phyloP scores from a whole-genome alignment of 2,113 vertebrate genomes.

The Fukomys damarensis region DNA sequence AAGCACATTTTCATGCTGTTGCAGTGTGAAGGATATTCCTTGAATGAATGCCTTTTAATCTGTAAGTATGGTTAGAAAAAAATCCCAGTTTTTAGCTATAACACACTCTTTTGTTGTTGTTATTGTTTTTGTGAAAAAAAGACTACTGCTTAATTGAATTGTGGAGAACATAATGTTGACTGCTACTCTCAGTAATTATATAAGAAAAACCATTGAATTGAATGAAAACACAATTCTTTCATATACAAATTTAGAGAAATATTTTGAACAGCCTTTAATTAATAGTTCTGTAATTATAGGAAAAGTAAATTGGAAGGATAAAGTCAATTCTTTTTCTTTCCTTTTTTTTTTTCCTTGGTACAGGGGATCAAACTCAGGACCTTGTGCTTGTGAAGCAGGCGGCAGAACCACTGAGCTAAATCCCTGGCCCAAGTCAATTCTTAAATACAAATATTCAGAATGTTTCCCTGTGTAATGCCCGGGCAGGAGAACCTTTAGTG shows the following conservation, averaged over 20 bases:
- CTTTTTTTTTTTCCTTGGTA: too few relatives aligned
- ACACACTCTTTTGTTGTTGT: neutral
- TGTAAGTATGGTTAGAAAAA: neutral
- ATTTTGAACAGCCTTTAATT: slow-evolving; percentile 43
- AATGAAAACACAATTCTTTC: neutral
- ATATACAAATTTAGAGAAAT: neutral
- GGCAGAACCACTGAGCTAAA: too few relatives aligned
- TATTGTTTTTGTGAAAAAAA: neutral
- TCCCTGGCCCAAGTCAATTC: neutral
- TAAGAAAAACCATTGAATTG: neutral
- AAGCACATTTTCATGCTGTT: neutral
- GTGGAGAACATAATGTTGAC: neutral
- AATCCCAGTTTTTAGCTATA: neutral
- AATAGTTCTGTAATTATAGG: neutral
- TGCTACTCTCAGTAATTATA: neutral
- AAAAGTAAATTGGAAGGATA: neutral
- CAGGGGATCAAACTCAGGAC: too few relatives aligned
- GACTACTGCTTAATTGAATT: neutral
- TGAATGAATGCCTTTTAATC: neutral
- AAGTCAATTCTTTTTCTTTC: too few relatives aligned
- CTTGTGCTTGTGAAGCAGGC: too few relatives aligned
- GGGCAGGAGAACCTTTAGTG: neutral
- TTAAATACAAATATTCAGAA: neutral
- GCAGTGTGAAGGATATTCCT: neutral
- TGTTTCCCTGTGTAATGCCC: neutral